phyloP scores from a whole-genome alignment of 2,113 vertebrate species.

The Sigmodon hispidus region DNA sequence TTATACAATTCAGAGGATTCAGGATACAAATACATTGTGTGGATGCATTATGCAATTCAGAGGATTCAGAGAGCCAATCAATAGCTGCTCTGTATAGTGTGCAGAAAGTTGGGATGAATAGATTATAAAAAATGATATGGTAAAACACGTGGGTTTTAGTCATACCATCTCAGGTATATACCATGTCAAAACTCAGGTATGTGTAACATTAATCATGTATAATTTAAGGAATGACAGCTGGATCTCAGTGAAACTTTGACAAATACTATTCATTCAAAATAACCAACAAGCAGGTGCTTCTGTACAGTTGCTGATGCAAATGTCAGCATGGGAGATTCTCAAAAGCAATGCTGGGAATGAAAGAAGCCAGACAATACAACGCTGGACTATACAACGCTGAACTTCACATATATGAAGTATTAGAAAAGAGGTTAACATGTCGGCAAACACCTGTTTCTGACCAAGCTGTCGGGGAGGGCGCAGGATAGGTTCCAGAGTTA shows the following conservation, averaged over 20 bases:
- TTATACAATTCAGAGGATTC: not conserved
- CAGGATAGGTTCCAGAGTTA: not conserved
- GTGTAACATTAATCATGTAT: not conserved
- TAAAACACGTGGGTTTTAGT: not conserved
- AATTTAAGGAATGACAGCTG: not conserved
- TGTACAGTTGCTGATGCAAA: not conserved
- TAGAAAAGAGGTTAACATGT: not conserved
- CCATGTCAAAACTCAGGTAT: not conserved
- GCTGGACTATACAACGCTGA: not conserved
- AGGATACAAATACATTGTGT: not conserved
- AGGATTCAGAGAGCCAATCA: not conserved
- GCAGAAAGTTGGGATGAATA: not conserved
- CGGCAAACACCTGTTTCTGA: conserved; percentile 6
- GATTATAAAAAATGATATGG: not conserved
- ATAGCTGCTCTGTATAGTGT: not conserved
- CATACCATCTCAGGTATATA: not conserved
- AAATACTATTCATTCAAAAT: not conserved
- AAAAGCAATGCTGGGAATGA: not conserved
- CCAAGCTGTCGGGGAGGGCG: not conserved
- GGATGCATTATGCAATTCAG: not conserved
- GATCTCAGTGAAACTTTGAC: not conserved
- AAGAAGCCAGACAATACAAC: not conserved
- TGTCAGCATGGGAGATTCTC: not conserved
- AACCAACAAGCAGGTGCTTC: not conserved
- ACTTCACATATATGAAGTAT: not conserved